A percentile compares a stretch with the other conserved stretches of the same genome.
These are phyloP conservation scores for Hirtodrosophila histrioides DNA, from an alignment of 2,888 invertebrate genomes.

Conservation along the genomic window DNA sequence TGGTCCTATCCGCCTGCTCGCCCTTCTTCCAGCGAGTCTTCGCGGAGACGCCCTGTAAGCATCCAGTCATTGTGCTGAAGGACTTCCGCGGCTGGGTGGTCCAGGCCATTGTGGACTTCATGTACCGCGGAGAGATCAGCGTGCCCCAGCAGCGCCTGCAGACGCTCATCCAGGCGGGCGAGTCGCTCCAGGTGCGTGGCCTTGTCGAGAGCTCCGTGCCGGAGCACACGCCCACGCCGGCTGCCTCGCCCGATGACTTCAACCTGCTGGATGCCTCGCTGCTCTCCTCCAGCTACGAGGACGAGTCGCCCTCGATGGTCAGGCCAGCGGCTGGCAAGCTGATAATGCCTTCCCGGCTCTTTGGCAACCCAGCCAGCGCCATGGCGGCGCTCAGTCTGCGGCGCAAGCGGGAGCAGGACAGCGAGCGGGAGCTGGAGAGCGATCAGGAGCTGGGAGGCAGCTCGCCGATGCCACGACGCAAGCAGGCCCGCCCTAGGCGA, in stretches of 20 bases:
- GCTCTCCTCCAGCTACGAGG: slow-evolving; percentile 84
- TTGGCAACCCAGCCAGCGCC: slow-evolving; percentile 73
- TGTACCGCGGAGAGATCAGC: slow-evolving; percentile 96
- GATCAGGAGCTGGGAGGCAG: slow-evolving; percentile 85
- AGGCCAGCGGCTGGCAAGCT: slow-evolving; percentile 77
- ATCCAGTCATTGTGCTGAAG: slow-evolving; percentile 95
- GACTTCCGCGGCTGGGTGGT: slow-evolving; percentile 95
- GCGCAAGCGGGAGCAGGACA: slow-evolving; percentile 76
- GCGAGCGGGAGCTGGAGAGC: slow-evolving; percentile 82
- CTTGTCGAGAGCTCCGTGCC: slow-evolving; percentile 88
- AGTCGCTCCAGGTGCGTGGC: slow-evolving; percentile 93
- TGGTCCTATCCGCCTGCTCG: slow-evolving; percentile 94
- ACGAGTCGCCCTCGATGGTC: slow-evolving; percentile 85
- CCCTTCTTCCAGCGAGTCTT: slow-evolving; percentile 95
- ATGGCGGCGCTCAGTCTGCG: slow-evolving; percentile 69
- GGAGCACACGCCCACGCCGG: slow-evolving; percentile 84
- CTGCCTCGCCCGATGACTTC: slow-evolving; percentile 83
- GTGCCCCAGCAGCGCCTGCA: slow-evolving; percentile 93
- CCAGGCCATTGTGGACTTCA: slow-evolving; percentile 95
- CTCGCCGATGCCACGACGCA: slow-evolving; percentile 92
- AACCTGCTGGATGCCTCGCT: slow-evolving; percentile 80
- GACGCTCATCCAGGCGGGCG: slow-evolving; percentile 93
- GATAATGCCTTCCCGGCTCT: slow-evolving; percentile 83
- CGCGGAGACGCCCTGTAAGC: slow-evolving; percentile 96
- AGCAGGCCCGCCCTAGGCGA: slow-evolving; percentile 93